Base-by-base conservation (phyloP, 2,113 vertebrate genomes). In the Henicopernis longicauda region DNA sequence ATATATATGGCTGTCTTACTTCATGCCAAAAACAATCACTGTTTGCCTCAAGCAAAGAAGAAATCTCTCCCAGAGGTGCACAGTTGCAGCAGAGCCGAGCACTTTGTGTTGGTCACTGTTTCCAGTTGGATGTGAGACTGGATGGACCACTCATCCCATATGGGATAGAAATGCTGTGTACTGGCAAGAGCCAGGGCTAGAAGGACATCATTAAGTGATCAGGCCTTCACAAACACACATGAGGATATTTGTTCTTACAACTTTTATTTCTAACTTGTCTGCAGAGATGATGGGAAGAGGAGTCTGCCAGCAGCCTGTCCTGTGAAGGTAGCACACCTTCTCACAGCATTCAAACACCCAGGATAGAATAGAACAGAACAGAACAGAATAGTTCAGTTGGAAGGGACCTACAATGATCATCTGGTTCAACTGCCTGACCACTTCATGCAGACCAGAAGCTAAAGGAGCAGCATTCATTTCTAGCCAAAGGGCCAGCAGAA, bases 71-170 rank as follows among this genome's bases (percentile, higher is more conserved):
- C 50, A 22, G 38, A 10, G 38, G 65, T 3, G 2, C 45, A 4
- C 20, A 14, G 17, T 3, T 55, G 27, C 42, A 38, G 57, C 58
- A 63, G 19, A 11, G 54, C 47, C 2, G 0, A 78, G 52, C 72
- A 13, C 38, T 16, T 31, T 0, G 1, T 4, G 13, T n/a, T 34
- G 38, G 59, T 21, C 5, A 1, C 65, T 10, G 26, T 14, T 78
- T 55, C 58, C 59, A 38, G 45, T 7, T 58, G 74, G 63, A 62
- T 29, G 52, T 5, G 38, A 58, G 32, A 14, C 22, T 18, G 32
- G 49, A 47, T 2, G 16, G 70, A 38, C 18, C 49, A 6, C 29
- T 52, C 45, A 16, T 8, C 67, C 4, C 0, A 50, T 14, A 31
- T 1, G 0, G 34, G 50, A 20, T 20, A 44, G 63, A 10, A 26